Conservation (phyloP, 2,888 invertebrate species). For the Anorthoa munda region DNA sequence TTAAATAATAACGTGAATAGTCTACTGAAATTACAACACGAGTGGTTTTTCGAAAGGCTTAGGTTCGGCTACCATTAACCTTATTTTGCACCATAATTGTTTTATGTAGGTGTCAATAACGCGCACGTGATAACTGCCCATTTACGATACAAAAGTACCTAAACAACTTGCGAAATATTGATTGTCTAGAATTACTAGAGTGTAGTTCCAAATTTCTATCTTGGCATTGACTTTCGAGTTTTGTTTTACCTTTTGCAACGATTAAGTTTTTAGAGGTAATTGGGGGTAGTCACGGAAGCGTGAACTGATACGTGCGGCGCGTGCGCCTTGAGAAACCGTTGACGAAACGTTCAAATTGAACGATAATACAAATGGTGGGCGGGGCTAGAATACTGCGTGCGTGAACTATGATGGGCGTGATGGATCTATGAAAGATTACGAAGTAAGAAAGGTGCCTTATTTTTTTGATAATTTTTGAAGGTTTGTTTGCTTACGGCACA, state of each 20-base stretch:
- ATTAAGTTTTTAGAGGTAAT: constrained; percentile 77
- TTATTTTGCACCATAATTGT: constrained; percentile 45
- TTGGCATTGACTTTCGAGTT: constrained; percentile 82
- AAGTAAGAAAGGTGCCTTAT: not conserved
- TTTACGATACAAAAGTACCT: constrained; percentile 41
- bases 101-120: constrained; percentile 49
- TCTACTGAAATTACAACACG: constrained; percentile 26
- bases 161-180: constrained; percentile 79
- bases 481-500: not conserved
- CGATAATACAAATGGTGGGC: constrained; percentile 53
- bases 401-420: constrained; percentile 18
- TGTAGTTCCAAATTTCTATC: constrained; percentile 80
- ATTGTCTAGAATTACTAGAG: constrained; percentile 79
- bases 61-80: constrained; percentile 33
- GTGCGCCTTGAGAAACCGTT: constrained; percentile 68
- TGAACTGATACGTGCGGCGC: constrained; percentile 78
- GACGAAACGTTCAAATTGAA: constrained; percentile 58
- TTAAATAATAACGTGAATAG: not conserved
- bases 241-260: constrained; percentile 77
- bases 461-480: not conserved
- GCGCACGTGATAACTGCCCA: constrained; percentile 40
- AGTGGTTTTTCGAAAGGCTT: constrained; percentile 40
- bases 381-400: constrained; percentile 25
- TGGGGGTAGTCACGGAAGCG: constrained; percentile 79
- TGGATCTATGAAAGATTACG: not conserved